These are phyloP conservation scores for Proctacanthus coquilletti DNA, from an alignment of 1,140 invertebrate genomes.

Conservation along the genomic window DNA sequence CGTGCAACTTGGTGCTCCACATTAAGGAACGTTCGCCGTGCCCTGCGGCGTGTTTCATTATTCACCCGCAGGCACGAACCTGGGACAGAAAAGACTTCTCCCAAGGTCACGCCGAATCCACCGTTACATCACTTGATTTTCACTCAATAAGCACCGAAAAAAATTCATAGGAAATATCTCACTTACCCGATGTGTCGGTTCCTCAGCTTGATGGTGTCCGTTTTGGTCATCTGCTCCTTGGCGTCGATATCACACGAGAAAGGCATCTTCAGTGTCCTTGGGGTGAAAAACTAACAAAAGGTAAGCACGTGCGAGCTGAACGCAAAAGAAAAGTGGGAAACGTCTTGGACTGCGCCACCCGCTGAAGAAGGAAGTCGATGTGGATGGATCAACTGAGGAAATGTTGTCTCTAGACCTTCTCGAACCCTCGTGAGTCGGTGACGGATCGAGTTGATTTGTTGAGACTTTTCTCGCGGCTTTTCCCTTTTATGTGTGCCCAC, in stretches of 20 bases:
- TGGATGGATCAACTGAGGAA: constrained; percentile 12
- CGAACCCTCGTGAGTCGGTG: not conserved
- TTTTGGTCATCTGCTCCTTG: constrained; percentile 53
- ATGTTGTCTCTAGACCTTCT: not conserved
- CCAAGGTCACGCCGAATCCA: not conserved
- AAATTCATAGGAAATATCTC: constrained; percentile 4
- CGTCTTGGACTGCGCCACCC: constrained; percentile 20
- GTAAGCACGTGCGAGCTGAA: constrained; percentile 6
- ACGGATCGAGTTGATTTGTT: not conserved
- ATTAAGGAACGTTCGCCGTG: too few relatives aligned
- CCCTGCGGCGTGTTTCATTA: too few relatives aligned
- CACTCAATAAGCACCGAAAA: constrained; percentile 3
- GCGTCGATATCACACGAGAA: constrained; percentile 24
- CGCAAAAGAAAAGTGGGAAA: constrained; percentile 12
- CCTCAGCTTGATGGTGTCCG: constrained; percentile 58
- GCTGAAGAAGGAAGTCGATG: constrained; percentile 16
- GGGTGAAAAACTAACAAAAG: not conserved
- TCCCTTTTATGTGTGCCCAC: too few relatives aligned
- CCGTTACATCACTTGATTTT: constrained; percentile 3
- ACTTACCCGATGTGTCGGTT: constrained; percentile 67
- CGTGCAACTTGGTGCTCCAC: not conserved
- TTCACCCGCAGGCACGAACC: too few relatives aligned
- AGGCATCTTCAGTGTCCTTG: too few relatives aligned
- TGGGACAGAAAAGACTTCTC: too few relatives aligned
- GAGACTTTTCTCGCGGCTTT: too few relatives aligned